Percentiles rank a stretch among this genome's conserved stretches.
phyloP scores from a whole-genome alignment of 2,113 vertebrate genomes.

The Machaerirhynchus nigripectus region DNA sequence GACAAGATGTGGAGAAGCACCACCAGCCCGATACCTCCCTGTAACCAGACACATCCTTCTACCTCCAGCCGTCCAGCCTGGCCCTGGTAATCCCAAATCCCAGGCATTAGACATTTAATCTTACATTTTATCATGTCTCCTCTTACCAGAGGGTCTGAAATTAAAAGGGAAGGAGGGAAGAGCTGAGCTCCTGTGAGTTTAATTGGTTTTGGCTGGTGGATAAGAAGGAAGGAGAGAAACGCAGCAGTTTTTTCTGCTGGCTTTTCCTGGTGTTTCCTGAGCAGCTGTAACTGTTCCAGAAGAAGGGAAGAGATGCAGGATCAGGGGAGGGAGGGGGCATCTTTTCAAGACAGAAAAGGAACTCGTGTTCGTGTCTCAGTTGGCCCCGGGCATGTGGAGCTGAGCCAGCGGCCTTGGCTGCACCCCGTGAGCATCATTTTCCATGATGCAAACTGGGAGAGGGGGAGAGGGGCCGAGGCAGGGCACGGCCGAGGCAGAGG shows the following conservation, averaged over 20 bases:
- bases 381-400: neutral
- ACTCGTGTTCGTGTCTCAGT: accelerated
- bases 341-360: neutral
- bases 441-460: slow-evolving; percentile 20
- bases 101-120: slow-evolving; percentile 43
- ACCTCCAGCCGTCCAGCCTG: neutral
- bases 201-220: neutral
- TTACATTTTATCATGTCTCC: slow-evolving; percentile 1
- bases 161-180: slow-evolving; percentile 10
- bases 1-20: neutral
- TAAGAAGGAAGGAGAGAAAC: neutral
- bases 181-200: neutral
- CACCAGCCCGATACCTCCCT: neutral
- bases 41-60: neutral
- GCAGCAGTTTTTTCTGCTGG: neutral
- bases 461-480: neutral
- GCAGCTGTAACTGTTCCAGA: neutral
- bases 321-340: neutral
- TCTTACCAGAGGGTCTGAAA: slow-evolving; percentile 1
- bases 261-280: neutral
- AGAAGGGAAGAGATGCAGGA: neutral
- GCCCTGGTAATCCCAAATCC: neutral
- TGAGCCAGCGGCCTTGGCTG: neutral
- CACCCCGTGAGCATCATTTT: neutral
- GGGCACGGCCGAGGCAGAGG: accelerated